Evolutionary conservation across 1,140 invertebrate genomes (phyloP), one percentile per base, ranked within the genome.

Genomic region (Potamilus streckersoni): DNA sequence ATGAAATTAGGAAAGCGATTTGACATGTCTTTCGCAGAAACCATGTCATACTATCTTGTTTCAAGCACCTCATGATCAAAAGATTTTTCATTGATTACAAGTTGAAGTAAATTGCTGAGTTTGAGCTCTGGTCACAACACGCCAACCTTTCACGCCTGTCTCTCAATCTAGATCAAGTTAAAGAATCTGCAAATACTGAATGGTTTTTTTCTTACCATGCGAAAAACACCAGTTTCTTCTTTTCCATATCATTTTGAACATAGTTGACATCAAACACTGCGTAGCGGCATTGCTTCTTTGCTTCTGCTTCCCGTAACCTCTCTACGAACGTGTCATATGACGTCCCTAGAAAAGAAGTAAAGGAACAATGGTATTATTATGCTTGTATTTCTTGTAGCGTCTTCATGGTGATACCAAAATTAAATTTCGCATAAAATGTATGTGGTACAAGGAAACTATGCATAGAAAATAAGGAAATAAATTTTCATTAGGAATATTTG

Each of bases 161-260:
- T 49, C 6, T 49, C 38, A 49, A 11, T 49, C 6, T 49, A 49
- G 49, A 67, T 19, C 20, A 67, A 2, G 27, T 67, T 4, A 70
- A 59, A 20, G 14, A n/a, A 20, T 17, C 1, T 23, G 16, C 17
- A 60, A 23, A 23, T 19, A 59, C 20, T 56, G 23, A 23, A 23
- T 11, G 19, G 11, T 31, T 49, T 56, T 20, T 31, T 38, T 76
- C 77, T 73, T 67, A 83, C 82, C 82, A 83, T 71, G 80, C 64
- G 71, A 83, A 79, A 71, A 83, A 83, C n/a, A 76, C 82, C 20
- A 83, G 68, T 60, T 71, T 83, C 69, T 81, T 70, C 62, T 80
- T 76, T 19, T 65, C 76, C 11, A 81, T 69, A 56, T 79, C 75
- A 55, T 80, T 76, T 23, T 83, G 82, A 14, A 74, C 65, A 66